Evolutionary conservation across 2,113 vertebrate species (phyloP).

Genomic region (Oreotragus oreotragus): DNA sequence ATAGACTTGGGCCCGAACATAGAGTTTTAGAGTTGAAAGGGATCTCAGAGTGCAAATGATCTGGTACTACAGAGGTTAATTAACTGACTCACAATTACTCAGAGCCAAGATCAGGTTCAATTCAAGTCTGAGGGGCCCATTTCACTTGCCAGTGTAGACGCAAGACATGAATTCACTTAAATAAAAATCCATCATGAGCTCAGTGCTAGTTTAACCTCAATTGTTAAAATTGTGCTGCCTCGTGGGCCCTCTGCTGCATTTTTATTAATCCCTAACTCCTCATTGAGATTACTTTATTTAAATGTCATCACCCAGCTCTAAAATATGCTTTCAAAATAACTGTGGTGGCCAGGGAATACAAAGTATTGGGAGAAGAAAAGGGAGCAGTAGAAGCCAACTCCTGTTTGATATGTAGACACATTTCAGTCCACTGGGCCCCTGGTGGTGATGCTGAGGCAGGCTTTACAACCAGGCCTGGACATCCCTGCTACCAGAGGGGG

Average conservation of each 20-base stretch:
- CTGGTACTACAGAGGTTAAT: conserved; percentile 42
- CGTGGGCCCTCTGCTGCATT: conserved; percentile 61
- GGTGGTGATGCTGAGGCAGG: conserved; percentile 63
- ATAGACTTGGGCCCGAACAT: neutral
- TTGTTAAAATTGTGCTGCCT: conserved; percentile 48
- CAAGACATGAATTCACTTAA: conserved; percentile 48
- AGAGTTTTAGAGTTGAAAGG: conserved; percentile 31
- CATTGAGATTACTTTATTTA: conserved; percentile 76
- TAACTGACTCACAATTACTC: conserved; percentile 10
- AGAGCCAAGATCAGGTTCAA: conserved; percentile 35
- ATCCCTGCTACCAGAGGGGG: conserved; percentile 66
- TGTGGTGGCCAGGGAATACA: conserved; percentile 63
- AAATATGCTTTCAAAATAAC: conserved; percentile 73
- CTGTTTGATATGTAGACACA: conserved; percentile 70
- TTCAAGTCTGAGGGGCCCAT: conserved; percentile 20
- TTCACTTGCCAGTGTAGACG: conserved; percentile 58
- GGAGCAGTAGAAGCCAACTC: conserved; percentile 51
- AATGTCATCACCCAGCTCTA: conserved; percentile 74
- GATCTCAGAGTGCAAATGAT: neutral
- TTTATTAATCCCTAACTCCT: conserved; percentile 71
- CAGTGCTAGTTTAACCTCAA: conserved; percentile 47
- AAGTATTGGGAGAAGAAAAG: conserved; percentile 68
- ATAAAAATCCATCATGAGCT: conserved; percentile 49
- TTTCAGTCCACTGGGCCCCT: conserved; percentile 65
- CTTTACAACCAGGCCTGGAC: conserved; percentile 62